Conservation (phyloP, 1,140 invertebrate genomes). For the Colletes latitarsis region DNA sequence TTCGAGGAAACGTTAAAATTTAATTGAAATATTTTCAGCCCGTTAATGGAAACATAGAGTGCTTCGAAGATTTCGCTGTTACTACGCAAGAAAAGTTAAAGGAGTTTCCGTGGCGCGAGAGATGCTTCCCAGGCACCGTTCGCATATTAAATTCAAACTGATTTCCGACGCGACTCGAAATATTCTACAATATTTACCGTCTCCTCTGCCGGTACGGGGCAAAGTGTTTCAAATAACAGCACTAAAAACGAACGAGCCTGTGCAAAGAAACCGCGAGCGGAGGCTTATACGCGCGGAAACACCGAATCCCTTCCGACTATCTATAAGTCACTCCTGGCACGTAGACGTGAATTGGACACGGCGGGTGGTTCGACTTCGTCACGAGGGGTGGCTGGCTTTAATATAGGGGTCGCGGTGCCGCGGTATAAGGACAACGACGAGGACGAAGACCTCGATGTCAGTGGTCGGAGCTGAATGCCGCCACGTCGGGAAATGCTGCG, state of each 20-base stretch:
- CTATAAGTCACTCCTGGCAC: background rate
- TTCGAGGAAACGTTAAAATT: too few relatives aligned
- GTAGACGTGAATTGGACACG: conserved; percentile 7
- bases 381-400: conserved; percentile 48
- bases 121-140: background rate
- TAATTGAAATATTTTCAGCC: too few relatives aligned
- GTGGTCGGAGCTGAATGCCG: conserved; percentile 53
- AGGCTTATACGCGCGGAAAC: background rate
- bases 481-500: conserved; percentile 62
- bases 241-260: conserved; percentile 1
- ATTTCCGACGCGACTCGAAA: background rate
- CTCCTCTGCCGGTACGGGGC: background rate
- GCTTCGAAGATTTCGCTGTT: too few relatives aligned
- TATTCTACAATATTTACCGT: conserved; percentile 9
- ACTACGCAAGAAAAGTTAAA: too few relatives aligned
- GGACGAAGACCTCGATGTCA: conserved; percentile 12
- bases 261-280: conserved; percentile 17
- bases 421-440: background rate
- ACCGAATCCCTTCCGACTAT: background rate
- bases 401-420: conserved; percentile 55
- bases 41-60: too few relatives aligned
- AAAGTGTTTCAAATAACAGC: conserved; percentile 8
- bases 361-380: background rate
- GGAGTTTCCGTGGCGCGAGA: background rate
- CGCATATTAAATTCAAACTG: background rate